These are phyloP conservation scores for Dicerorhinus sumatrensis DNA, from an alignment of 2,113 vertebrate species.

Conservation along the genomic window DNA sequence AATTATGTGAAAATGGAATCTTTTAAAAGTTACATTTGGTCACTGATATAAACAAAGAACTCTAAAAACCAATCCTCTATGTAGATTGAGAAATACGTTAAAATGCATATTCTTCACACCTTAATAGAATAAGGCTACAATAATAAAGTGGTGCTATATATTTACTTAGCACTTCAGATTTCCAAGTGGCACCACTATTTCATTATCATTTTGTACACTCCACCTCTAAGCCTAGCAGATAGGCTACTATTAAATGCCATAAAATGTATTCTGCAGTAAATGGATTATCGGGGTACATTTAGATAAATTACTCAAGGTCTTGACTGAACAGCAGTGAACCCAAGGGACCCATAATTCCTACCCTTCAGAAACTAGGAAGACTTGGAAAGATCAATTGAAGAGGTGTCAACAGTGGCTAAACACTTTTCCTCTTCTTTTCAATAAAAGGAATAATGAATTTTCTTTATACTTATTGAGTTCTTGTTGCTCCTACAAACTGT, in stretches of 20 bases:
- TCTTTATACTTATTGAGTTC: background rate
- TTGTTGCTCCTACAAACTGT: background rate
- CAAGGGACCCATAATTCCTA: constrained; percentile 31
- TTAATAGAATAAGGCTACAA: background rate
- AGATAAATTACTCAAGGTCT: constrained; percentile 51
- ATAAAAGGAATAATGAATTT: background rate
- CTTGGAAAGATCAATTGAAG: constrained; percentile 48
- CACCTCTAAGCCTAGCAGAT: background rate
- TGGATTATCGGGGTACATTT: background rate
- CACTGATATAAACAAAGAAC: background rate
- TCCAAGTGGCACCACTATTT: constrained; percentile 1
- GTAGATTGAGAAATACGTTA: background rate
- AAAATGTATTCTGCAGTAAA: background rate
- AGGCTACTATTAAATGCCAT: background rate
- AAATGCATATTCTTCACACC: background rate
- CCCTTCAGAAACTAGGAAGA: constrained; percentile 16
- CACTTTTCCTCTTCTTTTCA: background rate
- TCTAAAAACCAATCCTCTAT: background rate
- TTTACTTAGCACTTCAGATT: constrained; percentile 58
- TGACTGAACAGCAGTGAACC: constrained; percentile 15
- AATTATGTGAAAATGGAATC: background rate
- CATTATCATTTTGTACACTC: background rate
- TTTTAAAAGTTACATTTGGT: constrained; percentile 19
- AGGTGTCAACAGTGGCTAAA: background rate
- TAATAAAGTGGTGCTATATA: background rate